A percentile compares a stretch with the other conserved stretches of the same genome.
Conservation (phyloP, 1,140 invertebrate species). For the Bombus pyrosoma region DNA sequence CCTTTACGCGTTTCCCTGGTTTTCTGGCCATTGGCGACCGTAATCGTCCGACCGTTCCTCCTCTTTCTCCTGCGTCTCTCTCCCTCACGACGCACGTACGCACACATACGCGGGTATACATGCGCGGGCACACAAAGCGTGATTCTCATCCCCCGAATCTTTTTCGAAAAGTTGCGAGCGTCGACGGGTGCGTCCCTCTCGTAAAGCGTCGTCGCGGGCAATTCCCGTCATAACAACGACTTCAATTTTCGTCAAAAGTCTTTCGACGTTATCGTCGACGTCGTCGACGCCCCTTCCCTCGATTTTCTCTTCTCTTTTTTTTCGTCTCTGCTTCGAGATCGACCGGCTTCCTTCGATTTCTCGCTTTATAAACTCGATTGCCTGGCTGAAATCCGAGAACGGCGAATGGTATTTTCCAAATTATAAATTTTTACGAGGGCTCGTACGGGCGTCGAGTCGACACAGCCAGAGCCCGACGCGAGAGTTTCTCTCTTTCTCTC, state of each 20-base stretch:
- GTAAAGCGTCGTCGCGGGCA: conserved; percentile 78
- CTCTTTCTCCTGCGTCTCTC: not conserved
- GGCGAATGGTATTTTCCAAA: conserved; percentile 81
- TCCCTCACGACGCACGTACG: not conserved
- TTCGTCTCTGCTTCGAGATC: not conserved
- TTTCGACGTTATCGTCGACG: conserved; percentile 74
- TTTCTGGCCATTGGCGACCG: conserved; percentile 17
- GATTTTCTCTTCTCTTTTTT: not conserved
- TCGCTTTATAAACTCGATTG: conserved; percentile 82
- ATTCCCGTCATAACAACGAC: conserved; percentile 82
- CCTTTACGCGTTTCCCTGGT: conserved; percentile 30
- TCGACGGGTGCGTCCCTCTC: conserved; percentile 57
- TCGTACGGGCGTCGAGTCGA: conserved; percentile 13
- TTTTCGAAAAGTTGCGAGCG: conserved; percentile 60
- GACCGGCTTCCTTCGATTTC: conserved; percentile 78
- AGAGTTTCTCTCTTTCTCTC: conserved; percentile 33
- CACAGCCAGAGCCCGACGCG: not conserved
- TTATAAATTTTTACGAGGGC: conserved; percentile 83
- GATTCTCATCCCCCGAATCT: conserved; percentile 3
- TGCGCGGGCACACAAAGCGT: not conserved
- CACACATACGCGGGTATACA: no score
- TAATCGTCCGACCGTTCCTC: not conserved
- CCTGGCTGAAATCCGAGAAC: conserved; percentile 68
- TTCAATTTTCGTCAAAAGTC: conserved; percentile 83
- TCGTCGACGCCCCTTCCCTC: not conserved